Base-by-base conservation (phyloP, 2,113 vertebrate species). In the Pterocles orientalis region DNA sequence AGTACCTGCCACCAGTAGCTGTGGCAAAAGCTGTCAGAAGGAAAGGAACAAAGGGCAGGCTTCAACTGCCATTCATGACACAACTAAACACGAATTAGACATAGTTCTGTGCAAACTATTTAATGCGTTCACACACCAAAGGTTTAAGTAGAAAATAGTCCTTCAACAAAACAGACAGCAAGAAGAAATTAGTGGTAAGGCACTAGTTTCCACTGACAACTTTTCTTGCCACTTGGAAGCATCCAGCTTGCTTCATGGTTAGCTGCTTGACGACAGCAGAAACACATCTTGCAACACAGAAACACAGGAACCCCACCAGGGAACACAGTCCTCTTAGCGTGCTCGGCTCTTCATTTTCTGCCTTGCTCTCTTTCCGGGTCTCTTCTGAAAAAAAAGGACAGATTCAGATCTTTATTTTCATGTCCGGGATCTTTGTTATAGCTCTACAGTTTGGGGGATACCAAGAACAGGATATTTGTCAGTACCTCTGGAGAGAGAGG, bases 331-430 rank as follows among this genome's bases (percentile, higher is more conserved):
- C 75, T 68, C 36, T 97, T 75, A 98, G 88, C 95, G 97, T 1
- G 96, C 95, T 90, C 98, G 98, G 81, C 75, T 97, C 97, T 99
- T 99, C 97, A 99, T 99, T 95, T 99, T 99, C 97, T 98, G 98
- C 71, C 99, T 98, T 23, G 97, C 95, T 41, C 98, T 98, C 95
- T 99, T 99, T 60, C 99, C 99, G 12, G 99, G 99, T 69, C 99
- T 99, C 96, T 99, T 99, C 99, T 99, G 97, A 6, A 96, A 96
- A 89, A 92, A 66, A 76, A 88, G 4, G 7, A 92, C 3, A 82
- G 18, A 68, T 65, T 47, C 1, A 4, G 24, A 60, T 41, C 18
- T 78, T 73, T 45, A 56, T 29, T 82, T 91, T 53, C 16, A 29
- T 7, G 45, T 43, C 20, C 10, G 57, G 8, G 5, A 16, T 60